Evolutionary conservation across 2,113 vertebrate genomes (phyloP), one percentile per base, ranked within the genome.

Genomic region (Catharus fuscescens): DNA sequence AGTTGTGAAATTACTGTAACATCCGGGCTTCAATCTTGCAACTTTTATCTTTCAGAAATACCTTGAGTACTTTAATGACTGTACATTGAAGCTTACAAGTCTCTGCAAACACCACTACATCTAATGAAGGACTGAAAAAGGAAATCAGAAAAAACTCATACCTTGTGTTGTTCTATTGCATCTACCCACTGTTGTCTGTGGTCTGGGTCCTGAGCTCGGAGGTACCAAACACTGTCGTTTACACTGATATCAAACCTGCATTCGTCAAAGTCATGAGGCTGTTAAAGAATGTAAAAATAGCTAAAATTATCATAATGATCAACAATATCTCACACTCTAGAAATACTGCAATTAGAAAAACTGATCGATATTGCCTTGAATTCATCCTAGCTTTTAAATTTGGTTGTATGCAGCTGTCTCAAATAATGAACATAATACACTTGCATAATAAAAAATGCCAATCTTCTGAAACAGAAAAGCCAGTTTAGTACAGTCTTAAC

Each of bases 181-280:
- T 99, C 99, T 85, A 99, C 98, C 99, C 99, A 99, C 90, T 98
- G 98, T 25, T 98, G 98, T 94, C 99, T 98, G 80, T 99, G 99
- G 80, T 99, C 98, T 14, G 99, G 98, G 96, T 99, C 98, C 85
- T 99, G 98, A 38, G 99, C 99, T 88, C 99, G 97, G 87, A 99
- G 98, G 96, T 99, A 99, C 99, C 99, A 99, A 84, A 99, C 98
- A 44, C 98, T 99, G 97, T 99, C 99, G 44, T 99, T 99, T 77
- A 99, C 98, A 54, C 99, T 99, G 97, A 99, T 98, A 97, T 99
- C 99, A 97, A 99, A 98, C 90, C 99, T 99, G 96, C 99, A 99
- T 97, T 99, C 99, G 32, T 99, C 99, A 98, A 99, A 99, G 95
- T 99, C 99, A 91, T 99, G 99, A 83, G 99, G 99, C 99, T 99